Evolutionary conservation across 1,140 invertebrate genomes (phyloP).

Genomic region (Aphelenchoides besseyi): DNA sequence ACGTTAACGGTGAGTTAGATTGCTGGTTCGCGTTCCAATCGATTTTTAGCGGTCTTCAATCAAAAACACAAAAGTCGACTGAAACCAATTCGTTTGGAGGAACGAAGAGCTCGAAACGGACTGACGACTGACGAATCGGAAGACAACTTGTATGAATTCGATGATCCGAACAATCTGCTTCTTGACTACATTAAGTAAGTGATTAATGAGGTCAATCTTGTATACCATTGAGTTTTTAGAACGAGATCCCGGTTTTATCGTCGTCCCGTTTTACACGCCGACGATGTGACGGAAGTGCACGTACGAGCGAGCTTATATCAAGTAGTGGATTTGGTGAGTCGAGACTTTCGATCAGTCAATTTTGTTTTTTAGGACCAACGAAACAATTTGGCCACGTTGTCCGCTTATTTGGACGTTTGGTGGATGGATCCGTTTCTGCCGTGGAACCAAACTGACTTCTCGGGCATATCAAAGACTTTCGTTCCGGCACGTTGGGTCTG

Average conservation of each 20-base stretch:
- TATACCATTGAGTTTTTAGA: no score
- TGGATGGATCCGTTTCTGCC: slow-evolving; percentile 56
- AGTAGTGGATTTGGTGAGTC: slow-evolving; percentile 52
- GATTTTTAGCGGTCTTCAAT: background rate
- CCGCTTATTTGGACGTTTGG: slow-evolving; percentile 60
- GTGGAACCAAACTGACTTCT: slow-evolving; percentile 56
- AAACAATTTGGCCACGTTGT: slow-evolving; percentile 60
- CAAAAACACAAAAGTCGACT: slow-evolving; percentile 23
- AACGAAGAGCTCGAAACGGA: slow-evolving; percentile 14
- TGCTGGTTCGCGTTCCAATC: no score
- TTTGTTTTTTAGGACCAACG: slow-evolving; percentile 55
- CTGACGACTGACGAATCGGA: slow-evolving; percentile 5
- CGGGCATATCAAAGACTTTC: slow-evolving; percentile 52
- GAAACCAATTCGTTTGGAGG: slow-evolving; percentile 18
- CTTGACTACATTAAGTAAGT: slow-evolving; percentile 28
- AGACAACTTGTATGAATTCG: background rate
- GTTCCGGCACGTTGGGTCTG: slow-evolving; percentile 57
- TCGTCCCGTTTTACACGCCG: slow-evolving; percentile 35
- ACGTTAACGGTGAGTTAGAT: no score
- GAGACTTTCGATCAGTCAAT: slow-evolving; percentile 16
- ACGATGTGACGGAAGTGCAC: slow-evolving; percentile 53
- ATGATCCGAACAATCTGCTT: slow-evolving; percentile 32
- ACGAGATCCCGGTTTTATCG: slow-evolving; percentile 11
- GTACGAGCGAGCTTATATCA: slow-evolving; percentile 58
- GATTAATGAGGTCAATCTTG: no score